A percentile compares a stretch with the other conserved stretches of the same genome.
These are phyloP conservation scores for Heliornis fulica DNA, from an alignment of 2,113 vertebrate genomes.

Conservation along the genomic window DNA sequence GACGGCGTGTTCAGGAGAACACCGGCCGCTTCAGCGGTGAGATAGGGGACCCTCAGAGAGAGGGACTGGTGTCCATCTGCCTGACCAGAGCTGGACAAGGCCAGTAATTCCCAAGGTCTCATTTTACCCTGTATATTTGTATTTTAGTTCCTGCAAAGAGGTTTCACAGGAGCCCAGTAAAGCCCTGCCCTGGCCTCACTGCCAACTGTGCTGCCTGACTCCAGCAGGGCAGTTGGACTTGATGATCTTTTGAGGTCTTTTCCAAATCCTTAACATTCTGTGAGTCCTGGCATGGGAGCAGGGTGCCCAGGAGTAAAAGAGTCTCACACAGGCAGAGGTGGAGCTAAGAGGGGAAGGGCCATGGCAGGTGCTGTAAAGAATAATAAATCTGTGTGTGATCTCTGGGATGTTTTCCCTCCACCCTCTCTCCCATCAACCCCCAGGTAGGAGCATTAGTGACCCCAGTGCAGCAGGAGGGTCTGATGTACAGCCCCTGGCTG, in stretches of 20 bases:
- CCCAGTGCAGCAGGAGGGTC: not conserved
- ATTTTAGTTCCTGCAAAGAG: not conserved
- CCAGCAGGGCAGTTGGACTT: no score
- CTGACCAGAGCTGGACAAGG: not conserved
- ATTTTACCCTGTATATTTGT: not conserved
- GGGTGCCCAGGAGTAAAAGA: not conserved
- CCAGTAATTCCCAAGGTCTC: not conserved
- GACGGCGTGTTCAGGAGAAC: not conserved
- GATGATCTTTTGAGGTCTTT: no score
- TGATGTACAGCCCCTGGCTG: not conserved
- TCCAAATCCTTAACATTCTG: no score
- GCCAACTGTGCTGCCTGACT: not conserved
- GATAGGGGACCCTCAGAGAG: not conserved
- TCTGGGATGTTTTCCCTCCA: not conserved
- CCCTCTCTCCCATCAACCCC: not conserved
- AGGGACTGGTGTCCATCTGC: not conserved
- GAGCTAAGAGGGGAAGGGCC: not conserved
- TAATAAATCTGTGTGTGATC: not conserved
- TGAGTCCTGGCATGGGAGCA: not conserved
- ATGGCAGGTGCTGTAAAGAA: not conserved
- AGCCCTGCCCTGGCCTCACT: not conserved
- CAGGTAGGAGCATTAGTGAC: not conserved
- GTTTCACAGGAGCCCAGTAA: not conserved
- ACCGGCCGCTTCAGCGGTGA: rapidly evolving
- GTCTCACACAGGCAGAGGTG: not conserved